phyloP scores from a whole-genome alignment of 2,797 vertebrate species.

The Hoplostethus mediterraneus region DNA sequence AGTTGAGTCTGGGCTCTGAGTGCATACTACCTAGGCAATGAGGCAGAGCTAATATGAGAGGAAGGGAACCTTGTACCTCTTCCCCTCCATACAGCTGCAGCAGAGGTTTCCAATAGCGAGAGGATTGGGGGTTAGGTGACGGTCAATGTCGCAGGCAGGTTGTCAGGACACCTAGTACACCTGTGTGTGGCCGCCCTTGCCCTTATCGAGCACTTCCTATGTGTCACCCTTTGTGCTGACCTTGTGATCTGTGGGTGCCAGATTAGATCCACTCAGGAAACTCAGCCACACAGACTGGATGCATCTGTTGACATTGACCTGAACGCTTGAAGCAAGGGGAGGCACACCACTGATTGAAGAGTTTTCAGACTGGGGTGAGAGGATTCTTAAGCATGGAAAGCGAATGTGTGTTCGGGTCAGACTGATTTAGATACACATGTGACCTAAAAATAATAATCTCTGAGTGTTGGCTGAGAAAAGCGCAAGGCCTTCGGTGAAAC shows the following conservation, averaged over 20 bases:
- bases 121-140: slow-evolving; percentile 51
- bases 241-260: slow-evolving; percentile 33
- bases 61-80: slow-evolving; percentile 56
- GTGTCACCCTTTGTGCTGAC: slow-evolving; percentile 51
- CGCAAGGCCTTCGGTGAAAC: slow-evolving; percentile 10
- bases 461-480: background rate
- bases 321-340: background rate
- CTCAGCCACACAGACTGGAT: slow-evolving; percentile 35
- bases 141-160: slow-evolving; percentile 50
- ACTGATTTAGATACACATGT: no score
- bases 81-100: slow-evolving; percentile 44
- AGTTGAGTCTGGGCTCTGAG: slow-evolving; percentile 30
- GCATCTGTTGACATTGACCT: slow-evolving; percentile 60
- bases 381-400: background rate
- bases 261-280: slow-evolving; percentile 43
- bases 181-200: slow-evolving; percentile 40
- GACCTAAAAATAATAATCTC: background rate
- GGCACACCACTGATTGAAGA: slow-evolving; percentile 32
- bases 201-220: slow-evolving; percentile 62
- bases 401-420: no score
- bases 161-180: slow-evolving; percentile 47
- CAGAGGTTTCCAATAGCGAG: slow-evolving; percentile 51
- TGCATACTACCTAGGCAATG: slow-evolving; percentile 26
- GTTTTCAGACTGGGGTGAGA: no score
- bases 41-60: slow-evolving; percentile 63